A percentile compares a stretch with the other conserved stretches of the same genome.
phyloP scores from a whole-genome alignment of 1,140 invertebrate genomes.

The Heterodera carotae region DNA sequence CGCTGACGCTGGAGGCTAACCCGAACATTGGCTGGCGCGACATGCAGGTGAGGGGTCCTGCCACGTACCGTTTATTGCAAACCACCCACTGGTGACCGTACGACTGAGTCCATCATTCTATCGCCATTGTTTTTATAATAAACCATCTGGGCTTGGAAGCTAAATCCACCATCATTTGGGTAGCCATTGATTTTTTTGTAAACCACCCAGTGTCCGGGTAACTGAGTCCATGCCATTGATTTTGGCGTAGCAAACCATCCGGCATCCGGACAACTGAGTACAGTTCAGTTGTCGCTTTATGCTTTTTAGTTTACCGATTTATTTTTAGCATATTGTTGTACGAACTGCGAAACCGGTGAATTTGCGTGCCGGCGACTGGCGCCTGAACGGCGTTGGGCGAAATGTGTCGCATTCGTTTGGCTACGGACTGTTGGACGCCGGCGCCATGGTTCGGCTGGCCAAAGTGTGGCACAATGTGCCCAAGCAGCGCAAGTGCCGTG shows the following conservation, averaged over 20 bases:
- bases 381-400: conserved; percentile 49
- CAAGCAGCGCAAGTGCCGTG: conserved; percentile 34
- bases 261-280: not conserved
- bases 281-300: no score
- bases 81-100: no score
- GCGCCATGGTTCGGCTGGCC: conserved; percentile 85
- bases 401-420: conserved; percentile 82
- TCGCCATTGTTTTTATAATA: no score
- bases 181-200: no score
- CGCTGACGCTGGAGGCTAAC: conserved; percentile 71
- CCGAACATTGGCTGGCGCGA: conserved; percentile 62
- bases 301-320: conserved; percentile 10
- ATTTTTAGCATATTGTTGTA: conserved; percentile 52
- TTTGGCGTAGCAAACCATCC: no score
- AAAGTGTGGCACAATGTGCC: conserved; percentile 82
- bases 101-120: no score
- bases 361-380: conserved; percentile 54
- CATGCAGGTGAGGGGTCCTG: conserved; percentile 30
- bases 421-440: conserved; percentile 91
- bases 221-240: no score
- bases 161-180: no score
- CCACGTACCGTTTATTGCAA: not conserved
- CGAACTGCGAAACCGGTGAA: conserved; percentile 48
- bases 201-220: no score
- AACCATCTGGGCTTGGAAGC: no score